phyloP scores from a whole-genome alignment of 2,888 invertebrate genomes.

The Oegoconia quadripuncta region DNA sequence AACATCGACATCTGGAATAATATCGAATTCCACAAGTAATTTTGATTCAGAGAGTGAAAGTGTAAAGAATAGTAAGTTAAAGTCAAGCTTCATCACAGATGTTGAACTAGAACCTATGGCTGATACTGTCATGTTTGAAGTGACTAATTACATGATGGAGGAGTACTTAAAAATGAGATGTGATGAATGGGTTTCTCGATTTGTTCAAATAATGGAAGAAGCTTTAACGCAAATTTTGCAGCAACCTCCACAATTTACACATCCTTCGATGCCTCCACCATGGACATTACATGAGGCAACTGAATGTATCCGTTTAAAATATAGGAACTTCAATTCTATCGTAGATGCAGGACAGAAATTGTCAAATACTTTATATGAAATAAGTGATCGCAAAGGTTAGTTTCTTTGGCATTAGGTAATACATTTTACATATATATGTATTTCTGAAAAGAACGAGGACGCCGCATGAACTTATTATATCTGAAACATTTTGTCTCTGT shows the following conservation, averaged over 20 bases:
- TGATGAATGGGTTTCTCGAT: conserved; percentile 63
- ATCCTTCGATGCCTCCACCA: conserved; percentile 42
- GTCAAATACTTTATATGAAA: conserved; percentile 35
- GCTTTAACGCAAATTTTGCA: conserved; percentile 48
- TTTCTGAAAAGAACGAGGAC: too few relatives aligned
- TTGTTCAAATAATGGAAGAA: conserved; percentile 66
- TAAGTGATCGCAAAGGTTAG: conserved; percentile 41
- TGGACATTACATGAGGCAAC: conserved; percentile 58
- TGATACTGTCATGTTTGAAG: conserved; percentile 42
- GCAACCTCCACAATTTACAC: conserved; percentile 27
- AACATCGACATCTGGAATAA: conserved; percentile 10
- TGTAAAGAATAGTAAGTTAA: background rate
- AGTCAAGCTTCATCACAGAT: background rate
- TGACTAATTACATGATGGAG: conserved; percentile 43
- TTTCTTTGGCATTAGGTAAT: too few relatives aligned
- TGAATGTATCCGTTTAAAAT: conserved; percentile 49
- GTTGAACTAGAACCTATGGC: conserved; percentile 2
- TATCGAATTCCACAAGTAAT: conserved; percentile 9
- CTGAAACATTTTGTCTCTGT: too few relatives aligned
- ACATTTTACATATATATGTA: too few relatives aligned
- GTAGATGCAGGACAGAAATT: conserved; percentile 45
- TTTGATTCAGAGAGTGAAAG: conserved; percentile 4
- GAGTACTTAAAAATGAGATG: conserved; percentile 42
- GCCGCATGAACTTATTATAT: too few relatives aligned
- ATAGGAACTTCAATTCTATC: conserved; percentile 30